A percentile compares a stretch with the other conserved stretches of the same genome.
These are phyloP conservation scores for Hyposoter dolosus DNA, from an alignment of 2,888 invertebrate genomes.

Conservation along the genomic window DNA sequence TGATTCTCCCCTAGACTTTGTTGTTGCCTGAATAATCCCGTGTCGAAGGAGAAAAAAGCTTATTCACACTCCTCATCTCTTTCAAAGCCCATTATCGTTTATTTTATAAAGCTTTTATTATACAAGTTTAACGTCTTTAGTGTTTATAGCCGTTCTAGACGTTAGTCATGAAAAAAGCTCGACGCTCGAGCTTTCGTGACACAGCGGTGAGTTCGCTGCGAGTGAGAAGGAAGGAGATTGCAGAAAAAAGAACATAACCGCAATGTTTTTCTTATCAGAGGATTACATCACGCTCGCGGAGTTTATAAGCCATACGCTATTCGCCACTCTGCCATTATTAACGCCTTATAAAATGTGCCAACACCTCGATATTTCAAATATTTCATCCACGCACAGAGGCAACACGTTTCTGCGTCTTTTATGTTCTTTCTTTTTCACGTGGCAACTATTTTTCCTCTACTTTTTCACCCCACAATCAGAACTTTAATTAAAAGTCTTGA, in stretches of 20 bases:
- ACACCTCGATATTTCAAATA: conserved; percentile 33
- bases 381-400: background rate
- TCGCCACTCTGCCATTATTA: background rate
- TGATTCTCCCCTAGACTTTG: background rate
- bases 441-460: background rate
- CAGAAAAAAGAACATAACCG: background rate
- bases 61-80: background rate
- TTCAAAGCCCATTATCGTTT: conserved; percentile 21
- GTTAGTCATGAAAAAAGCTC: conserved; percentile 44
- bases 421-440: background rate
- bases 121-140: conserved; percentile 50
- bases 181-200: background rate
- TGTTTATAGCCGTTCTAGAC: conserved; percentile 39
- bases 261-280: conserved; percentile 23
- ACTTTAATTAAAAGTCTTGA: background rate
- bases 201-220: background rate
- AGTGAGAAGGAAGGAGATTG: background rate
- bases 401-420: conserved; percentile 1
- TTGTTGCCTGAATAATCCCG: background rate
- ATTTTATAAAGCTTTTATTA: conserved; percentile 58
- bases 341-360: conserved; percentile 12
- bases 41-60: background rate
- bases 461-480: background rate
- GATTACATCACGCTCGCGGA: conserved; percentile 29
- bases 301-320: conserved; percentile 16